phyloP scores from a whole-genome alignment of 1,140 invertebrate species.

The Zaprionus nigranus region DNA sequence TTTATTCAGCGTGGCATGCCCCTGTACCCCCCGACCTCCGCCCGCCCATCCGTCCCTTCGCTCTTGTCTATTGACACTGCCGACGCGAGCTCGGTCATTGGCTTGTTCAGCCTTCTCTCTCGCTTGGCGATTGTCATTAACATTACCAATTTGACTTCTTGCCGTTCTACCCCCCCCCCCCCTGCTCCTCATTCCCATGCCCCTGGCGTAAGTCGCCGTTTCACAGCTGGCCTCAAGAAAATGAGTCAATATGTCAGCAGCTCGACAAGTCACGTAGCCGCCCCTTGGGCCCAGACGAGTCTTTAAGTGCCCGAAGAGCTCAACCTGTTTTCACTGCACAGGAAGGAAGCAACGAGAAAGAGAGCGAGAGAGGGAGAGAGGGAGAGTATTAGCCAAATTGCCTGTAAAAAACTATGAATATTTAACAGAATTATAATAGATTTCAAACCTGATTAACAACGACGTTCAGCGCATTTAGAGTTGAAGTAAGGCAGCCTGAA shows the following conservation, averaged over 20 bases:
- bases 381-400: constrained; percentile 12
- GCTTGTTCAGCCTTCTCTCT: neutral
- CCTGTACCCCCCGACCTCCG: neutral
- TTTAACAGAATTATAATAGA: constrained; percentile 1
- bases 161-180: constrained; percentile 26
- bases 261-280: constrained; percentile 71
- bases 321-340: constrained; percentile 3
- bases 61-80: constrained; percentile 33
- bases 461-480: neutral
- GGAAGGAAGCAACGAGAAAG: neutral
- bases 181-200: neutral
- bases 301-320: neutral
- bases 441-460: neutral
- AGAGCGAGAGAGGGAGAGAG: neutral
- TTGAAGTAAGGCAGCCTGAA: neutral
- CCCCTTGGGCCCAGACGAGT: constrained; percentile 14
- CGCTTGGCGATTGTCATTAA: constrained; percentile 67
- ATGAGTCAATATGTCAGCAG: constrained; percentile 77
- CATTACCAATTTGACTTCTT: constrained; percentile 70
- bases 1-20: neutral
- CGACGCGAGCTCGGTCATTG: constrained; percentile 9
- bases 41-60: neutral
- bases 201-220: neutral
- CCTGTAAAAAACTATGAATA: constrained; percentile 27
- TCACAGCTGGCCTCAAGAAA: constrained; percentile 57